phyloP scores from a whole-genome alignment of 1,140 invertebrate genomes.

The Drosophila kanapiae region DNA sequence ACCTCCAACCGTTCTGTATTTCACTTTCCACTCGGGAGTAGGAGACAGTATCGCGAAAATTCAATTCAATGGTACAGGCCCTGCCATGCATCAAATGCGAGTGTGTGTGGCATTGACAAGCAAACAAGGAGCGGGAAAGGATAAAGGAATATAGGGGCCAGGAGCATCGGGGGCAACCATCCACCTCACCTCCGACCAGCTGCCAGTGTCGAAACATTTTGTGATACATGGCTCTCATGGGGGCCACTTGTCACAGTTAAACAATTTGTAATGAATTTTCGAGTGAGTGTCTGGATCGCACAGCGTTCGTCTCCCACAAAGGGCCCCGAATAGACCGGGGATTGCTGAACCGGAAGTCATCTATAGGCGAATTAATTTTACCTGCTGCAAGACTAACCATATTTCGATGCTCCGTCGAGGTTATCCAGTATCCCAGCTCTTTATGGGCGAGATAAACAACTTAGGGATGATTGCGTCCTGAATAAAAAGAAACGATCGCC shows the following conservation, averaged over 20 bases:
- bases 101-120: conserved; percentile 31
- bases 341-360: neutral
- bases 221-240: conserved; percentile 34
- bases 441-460: conserved; percentile 14
- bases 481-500: neutral
- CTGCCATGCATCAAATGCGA: conserved; percentile 12
- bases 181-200: neutral
- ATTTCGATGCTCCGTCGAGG: neutral
- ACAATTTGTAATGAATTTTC: conserved; percentile 63
- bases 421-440: neutral
- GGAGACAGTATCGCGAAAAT: conserved; percentile 50
- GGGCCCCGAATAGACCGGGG: neutral
- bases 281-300: conserved; percentile 19
- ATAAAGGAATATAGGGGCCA: neutral
- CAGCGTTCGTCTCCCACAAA: neutral
- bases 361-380: neutral
- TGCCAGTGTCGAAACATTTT: conserved; percentile 9
- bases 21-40: conserved; percentile 9
- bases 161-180: conserved; percentile 6
- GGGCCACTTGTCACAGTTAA: conserved; percentile 57
- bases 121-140: neutral
- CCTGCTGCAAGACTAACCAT: neutral
- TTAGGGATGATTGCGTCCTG: conserved; percentile 9
- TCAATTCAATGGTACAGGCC: conserved; percentile 51
- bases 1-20: neutral